Evolutionary conservation across 2,888 invertebrate species (phyloP), one percentile per base, ranked within the genome.

Genomic region (Orchesella flavescens): DNA sequence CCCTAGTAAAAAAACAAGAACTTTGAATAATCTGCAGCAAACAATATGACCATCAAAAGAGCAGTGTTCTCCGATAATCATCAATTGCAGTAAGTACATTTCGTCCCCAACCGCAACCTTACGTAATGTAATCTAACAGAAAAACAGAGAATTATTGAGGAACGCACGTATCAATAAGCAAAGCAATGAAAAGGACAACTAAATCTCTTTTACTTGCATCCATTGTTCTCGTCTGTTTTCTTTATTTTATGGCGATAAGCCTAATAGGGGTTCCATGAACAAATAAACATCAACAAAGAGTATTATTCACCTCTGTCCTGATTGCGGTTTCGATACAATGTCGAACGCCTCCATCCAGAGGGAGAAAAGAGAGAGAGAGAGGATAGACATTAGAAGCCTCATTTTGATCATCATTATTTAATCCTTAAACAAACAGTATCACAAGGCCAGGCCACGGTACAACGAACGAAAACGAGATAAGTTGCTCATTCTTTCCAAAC

Each of bases 401-500:
- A 80, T 80, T 66, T 72, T 69, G 73, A 66, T 66, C 12, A 75
- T 82, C 69, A 82, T 76, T 69, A 72, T 82, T 82, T 82, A 82
- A 82, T 82, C 82, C 82, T 76, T 82, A 82, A 76, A 82, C 76
- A 82, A 82, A 82, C 82, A 81, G 19, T 49, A 10, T 53, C 17
- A 34, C 17, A 63, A 65, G 63, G 82, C 71, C 76, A 71, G 76
- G 82, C 69, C 69, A 71, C 44, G 66, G 19, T 53, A 9, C 44
- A n/a, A 21, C 21, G 13, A 21, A 12, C 7, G 55, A n/a, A 15
- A 55, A 55, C 15, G 34, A 34, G 34, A 34, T 34, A 34, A 34
- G 34, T 34, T 34, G 34, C 7, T 34, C 34, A 34, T 34, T 34
- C 7, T 34, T 7, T 7, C 34, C n/a, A 61, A n/a, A n/a, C n/a